Base-by-base conservation (phyloP, 2,888 invertebrate species). In the Hololepta plana region DNA sequence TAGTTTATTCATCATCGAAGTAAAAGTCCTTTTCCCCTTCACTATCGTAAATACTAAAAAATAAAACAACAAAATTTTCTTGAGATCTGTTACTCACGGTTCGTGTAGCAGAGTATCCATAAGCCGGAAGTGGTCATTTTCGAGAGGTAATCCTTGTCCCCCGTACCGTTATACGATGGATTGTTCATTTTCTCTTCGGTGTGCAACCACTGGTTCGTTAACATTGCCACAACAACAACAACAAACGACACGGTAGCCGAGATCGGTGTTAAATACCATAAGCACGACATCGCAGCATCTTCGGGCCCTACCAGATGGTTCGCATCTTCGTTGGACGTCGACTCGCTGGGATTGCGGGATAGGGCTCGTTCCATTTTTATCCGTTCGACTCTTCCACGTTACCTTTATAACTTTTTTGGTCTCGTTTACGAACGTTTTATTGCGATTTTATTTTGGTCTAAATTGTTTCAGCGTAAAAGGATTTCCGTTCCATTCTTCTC, bases 141-240 rank as follows among this genome's bases (percentile, higher is more conserved):
- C 29, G 73, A 67, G 17, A 73, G 59, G 33, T 71, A 63, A 40
- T 72, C 72, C 42, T 67, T 67, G 36, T 69, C 72, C 5, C 68
- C 72, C 1, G 82, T 79, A 4, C 79, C 76, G 51, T 84, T 85
- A 52, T 70, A 76, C 26, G 64, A 59, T 7, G 71, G 68, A 54
- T 76, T 81, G 30, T 73, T 67, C 61, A 87, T 71, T 49, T 77
- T 79, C 52, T 88, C 87, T 49, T 82, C 75, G 3, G 84, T 84
- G 39, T 77, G 72, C 12, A 88, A 62, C 88, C 88, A 88, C 55
- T 81, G 76, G 48, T 74, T 76, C 3, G 80, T 80, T 4, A 70
- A 62, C 33, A 81, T 70, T 10, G 80, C 77, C 3, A 77, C 66
- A 20, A 72, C 59, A 10, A 80, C 74, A 20, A 75, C 72, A 7